Conservation (phyloP, 2,113 vertebrate species). For the Dunckerocampus dactyliophorus region DNA sequence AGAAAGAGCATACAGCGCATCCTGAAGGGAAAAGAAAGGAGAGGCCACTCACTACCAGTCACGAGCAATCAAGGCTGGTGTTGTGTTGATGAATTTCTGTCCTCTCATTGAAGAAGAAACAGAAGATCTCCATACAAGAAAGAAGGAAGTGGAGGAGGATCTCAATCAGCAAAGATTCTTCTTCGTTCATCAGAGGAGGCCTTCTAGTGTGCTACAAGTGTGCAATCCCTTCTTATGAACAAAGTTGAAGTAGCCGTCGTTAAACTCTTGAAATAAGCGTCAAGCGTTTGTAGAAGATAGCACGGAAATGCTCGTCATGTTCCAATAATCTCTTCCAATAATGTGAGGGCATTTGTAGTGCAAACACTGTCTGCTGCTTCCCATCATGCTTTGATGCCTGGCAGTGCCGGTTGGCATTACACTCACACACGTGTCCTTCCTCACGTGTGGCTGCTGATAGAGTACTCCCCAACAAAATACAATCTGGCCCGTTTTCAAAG, state of each 20-base stretch:
- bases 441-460: slow-evolving; percentile 39
- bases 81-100: no score
- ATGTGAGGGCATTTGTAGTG: slow-evolving; percentile 55
- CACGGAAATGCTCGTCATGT: slow-evolving; percentile 48
- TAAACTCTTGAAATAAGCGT: background rate
- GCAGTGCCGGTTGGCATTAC: slow-evolving; percentile 26
- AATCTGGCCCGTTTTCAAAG: slow-evolving; percentile 40
- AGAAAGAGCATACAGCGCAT: no score
- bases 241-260: background rate
- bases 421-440: slow-evolving; percentile 34
- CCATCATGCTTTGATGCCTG: slow-evolving; percentile 54
- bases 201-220: no score
- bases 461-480: slow-evolving; percentile 44
- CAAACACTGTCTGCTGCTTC: slow-evolving; percentile 68
- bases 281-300: slow-evolving; percentile 20
- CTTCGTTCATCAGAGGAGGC: no score
- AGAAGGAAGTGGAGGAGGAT: no score
- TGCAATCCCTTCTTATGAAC: no score
- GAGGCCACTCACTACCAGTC: no score
- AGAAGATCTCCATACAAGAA: no score
- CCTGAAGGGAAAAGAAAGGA: no score
- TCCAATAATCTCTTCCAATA: slow-evolving; percentile 53
- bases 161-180: no score
- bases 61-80: no score
- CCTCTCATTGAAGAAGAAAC: no score